phyloP scores from a whole-genome alignment of 2,888 invertebrate genomes.

The Dexiosoma caninum region DNA sequence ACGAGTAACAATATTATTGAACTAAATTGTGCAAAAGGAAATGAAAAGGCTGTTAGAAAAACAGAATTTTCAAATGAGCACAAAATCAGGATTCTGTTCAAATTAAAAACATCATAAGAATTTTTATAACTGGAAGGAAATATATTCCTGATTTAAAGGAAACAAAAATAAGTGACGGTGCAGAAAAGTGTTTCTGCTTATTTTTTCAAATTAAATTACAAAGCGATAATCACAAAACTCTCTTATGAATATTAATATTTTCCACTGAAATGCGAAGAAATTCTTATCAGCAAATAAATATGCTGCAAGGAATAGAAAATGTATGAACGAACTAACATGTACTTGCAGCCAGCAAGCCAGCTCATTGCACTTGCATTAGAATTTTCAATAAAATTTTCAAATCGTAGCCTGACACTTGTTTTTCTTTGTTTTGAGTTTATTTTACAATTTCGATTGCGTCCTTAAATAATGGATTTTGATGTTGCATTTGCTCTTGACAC shows the following conservation, averaged over 20 bases:
- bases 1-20: slow-evolving; percentile 57
- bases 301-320: not conserved
- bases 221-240: not conserved
- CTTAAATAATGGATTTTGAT: not conserved
- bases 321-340: not conserved
- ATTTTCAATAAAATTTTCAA: not conserved
- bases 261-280: not conserved
- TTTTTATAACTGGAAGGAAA: not conserved
- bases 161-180: slow-evolving; percentile 56
- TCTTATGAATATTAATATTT: slow-evolving; percentile 48
- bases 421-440: not conserved
- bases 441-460: not conserved
- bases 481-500: slow-evolving; percentile 13
- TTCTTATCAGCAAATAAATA: slow-evolving; percentile 4
- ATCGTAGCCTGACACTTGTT: slow-evolving; percentile 22
- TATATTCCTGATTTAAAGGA: slow-evolving; percentile 7
- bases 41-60: slow-evolving; percentile 17
- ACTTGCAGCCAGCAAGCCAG: too few species aligned
- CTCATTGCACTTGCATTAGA: slow-evolving; percentile 50
- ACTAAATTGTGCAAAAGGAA: slow-evolving; percentile 67
- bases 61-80: not conserved
- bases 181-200: not conserved
- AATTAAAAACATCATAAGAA: slow-evolving; percentile 26
- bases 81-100: slow-evolving; percentile 3
- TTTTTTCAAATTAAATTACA: not conserved